Evolutionary conservation across 2,888 invertebrate species (phyloP).

Genomic region (Noctua janthe): DNA sequence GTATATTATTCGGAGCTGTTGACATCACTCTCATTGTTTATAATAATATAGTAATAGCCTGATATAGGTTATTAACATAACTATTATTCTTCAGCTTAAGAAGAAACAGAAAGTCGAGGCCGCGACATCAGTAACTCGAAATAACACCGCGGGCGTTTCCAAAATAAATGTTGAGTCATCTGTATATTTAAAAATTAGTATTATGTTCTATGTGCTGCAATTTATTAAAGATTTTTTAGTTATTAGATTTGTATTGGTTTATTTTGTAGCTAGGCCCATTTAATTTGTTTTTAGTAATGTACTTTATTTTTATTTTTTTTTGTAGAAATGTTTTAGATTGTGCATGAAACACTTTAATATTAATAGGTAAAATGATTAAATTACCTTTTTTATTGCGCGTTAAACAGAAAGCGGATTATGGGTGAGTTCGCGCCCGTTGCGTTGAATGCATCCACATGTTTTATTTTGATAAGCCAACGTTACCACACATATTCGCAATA

Average conservation of each 20-base stretch:
- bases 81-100: slow-evolving; percentile 83
- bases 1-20: slow-evolving; percentile 2
- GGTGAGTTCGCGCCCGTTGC: background rate
- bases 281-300: slow-evolving; percentile 16
- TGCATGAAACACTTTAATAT: slow-evolving; percentile 35
- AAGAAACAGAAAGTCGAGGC: slow-evolving; percentile 85
- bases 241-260: slow-evolving; percentile 25
- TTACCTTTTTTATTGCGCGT: slow-evolving; percentile 5
- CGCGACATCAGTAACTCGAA: slow-evolving; percentile 73
- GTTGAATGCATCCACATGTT: background rate
- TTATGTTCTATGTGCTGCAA: slow-evolving; percentile 45
- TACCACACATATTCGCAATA: background rate
- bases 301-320: background rate
- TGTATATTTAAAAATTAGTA: slow-evolving; percentile 69
- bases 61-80: slow-evolving; percentile 55
- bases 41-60: slow-evolving; percentile 43
- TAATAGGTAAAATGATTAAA: slow-evolving; percentile 26
- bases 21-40: slow-evolving; percentile 14
- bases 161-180: slow-evolving; percentile 87
- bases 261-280: slow-evolving; percentile 33
- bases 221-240: slow-evolving; percentile 5
- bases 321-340: slow-evolving; percentile 8
- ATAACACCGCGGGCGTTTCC: slow-evolving; percentile 79
- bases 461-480: background rate
- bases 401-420: slow-evolving; percentile 29